A percentile compares a stretch with the other conserved stretches of the same genome.
Evolutionary conservation across 2,113 vertebrate genomes (phyloP).

Genomic region (Tympanuchus pallidicinctus): DNA sequence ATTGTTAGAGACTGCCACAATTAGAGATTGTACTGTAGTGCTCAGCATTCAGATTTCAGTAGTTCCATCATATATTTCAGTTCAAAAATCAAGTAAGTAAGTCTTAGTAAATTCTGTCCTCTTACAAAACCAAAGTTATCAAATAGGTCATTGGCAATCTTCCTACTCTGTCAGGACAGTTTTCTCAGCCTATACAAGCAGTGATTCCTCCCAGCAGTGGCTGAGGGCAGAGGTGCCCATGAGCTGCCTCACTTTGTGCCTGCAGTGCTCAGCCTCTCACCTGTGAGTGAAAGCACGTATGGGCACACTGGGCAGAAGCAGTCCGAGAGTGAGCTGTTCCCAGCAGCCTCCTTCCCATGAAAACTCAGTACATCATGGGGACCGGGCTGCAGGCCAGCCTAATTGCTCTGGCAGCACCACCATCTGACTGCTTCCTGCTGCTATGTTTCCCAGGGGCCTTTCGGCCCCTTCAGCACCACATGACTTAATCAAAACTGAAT

Average conservation of each 20-base stretch:
- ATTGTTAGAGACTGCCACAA: not conserved
- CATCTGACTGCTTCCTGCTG: conserved; percentile 53
- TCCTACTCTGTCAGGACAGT: not conserved
- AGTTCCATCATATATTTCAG: not conserved
- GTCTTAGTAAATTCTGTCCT: not conserved
- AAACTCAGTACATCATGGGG: not conserved
- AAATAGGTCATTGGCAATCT: not conserved
- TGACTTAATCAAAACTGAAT: conserved; percentile 70
- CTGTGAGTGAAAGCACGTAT: accelerated
- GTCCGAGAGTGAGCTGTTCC: not conserved
- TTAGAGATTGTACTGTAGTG: not conserved
- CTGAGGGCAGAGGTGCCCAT: accelerated
- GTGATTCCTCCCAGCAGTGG: not conserved
- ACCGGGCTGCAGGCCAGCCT: conserved; percentile 64
- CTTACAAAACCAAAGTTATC: not conserved
- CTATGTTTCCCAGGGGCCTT: conserved; percentile 68
- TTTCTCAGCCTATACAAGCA: not conserved
- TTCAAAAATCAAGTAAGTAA: not conserved
- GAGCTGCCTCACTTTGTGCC: not conserved
- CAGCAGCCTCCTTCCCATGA: conserved; percentile 20
- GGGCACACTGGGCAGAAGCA: not conserved
- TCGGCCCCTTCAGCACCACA: conserved; percentile 50
- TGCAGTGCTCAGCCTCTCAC: not conserved
- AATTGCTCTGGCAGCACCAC: conserved; percentile 63
- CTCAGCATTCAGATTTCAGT: not conserved